phyloP scores from a whole-genome alignment of 2,888 invertebrate species.

The Epinotia bilunana region DNA sequence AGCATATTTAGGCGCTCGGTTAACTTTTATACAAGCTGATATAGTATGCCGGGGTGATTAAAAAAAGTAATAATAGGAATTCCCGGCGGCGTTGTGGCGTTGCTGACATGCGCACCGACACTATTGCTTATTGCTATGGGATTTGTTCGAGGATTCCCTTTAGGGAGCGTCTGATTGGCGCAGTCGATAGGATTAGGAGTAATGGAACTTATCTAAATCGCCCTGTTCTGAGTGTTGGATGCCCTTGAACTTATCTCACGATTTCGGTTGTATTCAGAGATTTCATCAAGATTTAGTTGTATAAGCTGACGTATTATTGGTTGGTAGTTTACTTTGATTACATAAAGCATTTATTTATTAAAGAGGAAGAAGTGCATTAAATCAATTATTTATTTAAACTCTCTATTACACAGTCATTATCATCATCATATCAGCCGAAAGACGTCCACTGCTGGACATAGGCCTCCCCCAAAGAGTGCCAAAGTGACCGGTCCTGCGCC shows the following conservation, averaged over 20 bases:
- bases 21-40: slow-evolving; percentile 4
- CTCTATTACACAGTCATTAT: too few species aligned
- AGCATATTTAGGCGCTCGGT: background rate
- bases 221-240: background rate
- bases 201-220: background rate
- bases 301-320: too few species aligned
- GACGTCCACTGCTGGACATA: too few species aligned
- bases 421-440: too few species aligned
- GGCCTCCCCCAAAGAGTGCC: too few species aligned
- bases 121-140: slow-evolving; percentile 30
- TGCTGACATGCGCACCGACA: slow-evolving; percentile 9
- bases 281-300: background rate
- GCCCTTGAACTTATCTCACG: background rate
- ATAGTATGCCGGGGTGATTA: background rate
- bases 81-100: slow-evolving; percentile 1
- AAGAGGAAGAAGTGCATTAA: too few species aligned
- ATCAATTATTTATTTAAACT: too few species aligned
- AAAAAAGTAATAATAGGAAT: slow-evolving; percentile 17
- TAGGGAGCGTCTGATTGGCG: slow-evolving; percentile 3
- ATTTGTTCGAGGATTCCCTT: slow-evolving; percentile 5
- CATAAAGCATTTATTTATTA: too few species aligned
- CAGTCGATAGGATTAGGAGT: slow-evolving; percentile 4
- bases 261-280: background rate
- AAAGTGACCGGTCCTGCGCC: too few species aligned
- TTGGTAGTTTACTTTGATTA: too few species aligned